Conservation (phyloP, 1,140 invertebrate genomes). For the Aphelenchoides fujianensis region DNA sequence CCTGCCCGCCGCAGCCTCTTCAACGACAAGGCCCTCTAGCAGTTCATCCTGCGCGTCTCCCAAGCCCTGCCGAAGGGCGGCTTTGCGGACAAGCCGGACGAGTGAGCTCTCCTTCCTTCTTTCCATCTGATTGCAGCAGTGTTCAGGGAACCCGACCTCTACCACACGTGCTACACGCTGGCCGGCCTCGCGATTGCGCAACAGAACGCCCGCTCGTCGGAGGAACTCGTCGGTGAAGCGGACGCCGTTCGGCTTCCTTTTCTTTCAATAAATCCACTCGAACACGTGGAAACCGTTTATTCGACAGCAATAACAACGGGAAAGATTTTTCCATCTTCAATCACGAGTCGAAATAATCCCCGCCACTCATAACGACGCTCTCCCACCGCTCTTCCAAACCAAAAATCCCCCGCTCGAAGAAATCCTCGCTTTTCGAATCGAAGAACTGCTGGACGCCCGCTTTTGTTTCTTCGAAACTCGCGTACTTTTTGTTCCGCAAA, state of each 20-base stretch:
- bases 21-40: constrained; percentile 73
- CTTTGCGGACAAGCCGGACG: constrained; percentile 89
- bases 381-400: neutral
- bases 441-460: neutral
- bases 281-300: no score
- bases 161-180: constrained; percentile 40
- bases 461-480: constrained; percentile 33
- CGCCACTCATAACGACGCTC: no score
- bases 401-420: neutral
- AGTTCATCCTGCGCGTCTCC: constrained; percentile 89
- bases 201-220: neutral
- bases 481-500: constrained; percentile 44
- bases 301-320: no score
- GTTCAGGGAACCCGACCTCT: constrained; percentile 42
- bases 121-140: neutral
- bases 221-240: no score
- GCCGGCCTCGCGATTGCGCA: constrained; percentile 24
- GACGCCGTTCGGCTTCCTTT: no score
- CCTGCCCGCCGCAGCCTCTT: constrained; percentile 28
- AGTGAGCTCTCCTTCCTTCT: constrained; percentile 67
- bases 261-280: no score
- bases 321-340: no score
- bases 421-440: neutral
- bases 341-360: no score
- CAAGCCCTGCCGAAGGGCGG: constrained; percentile 79